Evolutionary conservation across 2,797 vertebrate genomes (phyloP).

Genomic region (Enoplosus armatus): DNA sequence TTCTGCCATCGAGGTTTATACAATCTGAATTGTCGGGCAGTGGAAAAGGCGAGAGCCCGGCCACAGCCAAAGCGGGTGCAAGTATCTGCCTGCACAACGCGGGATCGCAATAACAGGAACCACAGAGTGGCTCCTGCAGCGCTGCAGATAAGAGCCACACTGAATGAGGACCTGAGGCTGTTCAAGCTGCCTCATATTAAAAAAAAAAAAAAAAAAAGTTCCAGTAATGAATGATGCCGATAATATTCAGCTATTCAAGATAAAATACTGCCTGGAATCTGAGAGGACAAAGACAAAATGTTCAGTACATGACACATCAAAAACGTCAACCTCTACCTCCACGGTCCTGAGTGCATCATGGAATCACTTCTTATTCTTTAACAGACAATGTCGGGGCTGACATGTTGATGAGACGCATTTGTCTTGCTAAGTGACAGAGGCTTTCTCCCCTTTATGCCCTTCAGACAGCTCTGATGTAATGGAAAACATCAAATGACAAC

Average conservation of each 20-base stretch:
- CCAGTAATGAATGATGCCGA: constrained; percentile 46
- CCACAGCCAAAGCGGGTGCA: constrained; percentile 53
- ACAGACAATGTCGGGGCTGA: constrained; percentile 20
- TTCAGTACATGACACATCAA: constrained; percentile 7
- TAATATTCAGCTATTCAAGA: constrained; percentile 36
- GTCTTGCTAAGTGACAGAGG: constrained; percentile 34
- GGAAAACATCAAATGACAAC: constrained; percentile 55
- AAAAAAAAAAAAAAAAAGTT: no score
- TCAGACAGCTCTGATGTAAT: constrained; percentile 44
- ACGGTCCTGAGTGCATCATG: not conserved
- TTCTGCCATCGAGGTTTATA: constrained; percentile 60
- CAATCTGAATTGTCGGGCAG: constrained; percentile 67
- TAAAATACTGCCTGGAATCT: constrained; percentile 21
- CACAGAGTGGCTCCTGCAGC: constrained; percentile 87
- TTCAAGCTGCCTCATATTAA: constrained; percentile 41
- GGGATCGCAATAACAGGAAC: constrained; percentile 95
- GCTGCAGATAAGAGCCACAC: constrained; percentile 90
- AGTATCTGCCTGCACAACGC: constrained; percentile 58
- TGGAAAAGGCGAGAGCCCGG: constrained; percentile 49
- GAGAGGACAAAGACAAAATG: constrained; percentile 22
- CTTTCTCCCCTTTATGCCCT: constrained; percentile 21
- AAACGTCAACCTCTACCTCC: not conserved
- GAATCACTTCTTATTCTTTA: not conserved
- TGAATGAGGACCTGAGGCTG: constrained; percentile 55
- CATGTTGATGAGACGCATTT: constrained; percentile 20